These are phyloP conservation scores for Hydropsyche betteni DNA, from an alignment of 2,888 invertebrate genomes.

Conservation along the genomic window DNA sequence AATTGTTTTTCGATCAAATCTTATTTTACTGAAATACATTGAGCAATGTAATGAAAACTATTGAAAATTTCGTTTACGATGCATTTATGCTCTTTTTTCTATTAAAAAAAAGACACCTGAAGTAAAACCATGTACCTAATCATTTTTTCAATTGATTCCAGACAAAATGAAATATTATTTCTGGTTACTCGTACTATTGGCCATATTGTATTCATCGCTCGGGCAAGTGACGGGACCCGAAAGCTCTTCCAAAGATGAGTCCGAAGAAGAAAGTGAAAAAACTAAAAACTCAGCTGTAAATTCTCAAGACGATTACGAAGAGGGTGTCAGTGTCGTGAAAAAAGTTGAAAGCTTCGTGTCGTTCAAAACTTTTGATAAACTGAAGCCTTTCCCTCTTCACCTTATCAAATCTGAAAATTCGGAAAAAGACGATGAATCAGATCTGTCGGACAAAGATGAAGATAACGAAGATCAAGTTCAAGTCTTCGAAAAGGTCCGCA, in stretches of 20 bases:
- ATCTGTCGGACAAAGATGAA: not conserved
- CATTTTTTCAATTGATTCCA: conserved; percentile 36
- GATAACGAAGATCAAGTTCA: conserved; percentile 17
- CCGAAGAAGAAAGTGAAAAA: conserved; percentile 13
- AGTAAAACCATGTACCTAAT: no score
- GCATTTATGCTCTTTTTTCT: no score
- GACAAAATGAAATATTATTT: conserved; percentile 51
- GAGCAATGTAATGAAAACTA: no score
- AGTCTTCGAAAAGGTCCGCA: conserved; percentile 46
- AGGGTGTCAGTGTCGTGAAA: conserved; percentile 40
- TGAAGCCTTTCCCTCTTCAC: not conserved
- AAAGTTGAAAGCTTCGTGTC: conserved; percentile 42
- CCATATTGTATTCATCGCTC: conserved; percentile 55
- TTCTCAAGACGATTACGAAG: conserved; percentile 20
- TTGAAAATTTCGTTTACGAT: no score
- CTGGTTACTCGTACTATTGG: conserved; percentile 53
- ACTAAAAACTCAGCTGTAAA: conserved; percentile 29
- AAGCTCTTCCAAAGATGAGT: conserved; percentile 1
- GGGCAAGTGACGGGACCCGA: conserved; percentile 56
- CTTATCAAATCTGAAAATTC: conserved; percentile 5
- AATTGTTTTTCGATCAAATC: no score
- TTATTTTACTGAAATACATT: no score
- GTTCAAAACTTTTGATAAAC: conserved; percentile 18
- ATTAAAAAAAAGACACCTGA: no score
- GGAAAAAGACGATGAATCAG: conserved; percentile 7